Evolutionary conservation across 1,140 invertebrate genomes (phyloP).

Genomic region (Drosophila simulans): DNA sequence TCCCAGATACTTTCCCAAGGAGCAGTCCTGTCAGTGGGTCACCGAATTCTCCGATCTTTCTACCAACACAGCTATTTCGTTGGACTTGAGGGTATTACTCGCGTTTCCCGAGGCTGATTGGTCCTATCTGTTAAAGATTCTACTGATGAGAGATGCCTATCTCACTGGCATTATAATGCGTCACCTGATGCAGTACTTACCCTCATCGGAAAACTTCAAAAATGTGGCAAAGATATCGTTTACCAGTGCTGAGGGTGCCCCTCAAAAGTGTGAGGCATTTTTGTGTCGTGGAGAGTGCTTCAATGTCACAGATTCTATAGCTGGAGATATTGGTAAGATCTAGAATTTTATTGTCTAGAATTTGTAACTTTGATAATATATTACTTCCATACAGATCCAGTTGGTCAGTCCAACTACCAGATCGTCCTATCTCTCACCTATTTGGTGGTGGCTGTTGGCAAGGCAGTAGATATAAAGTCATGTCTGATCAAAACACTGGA

Average conservation of each 20-base stretch:
- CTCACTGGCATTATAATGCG: slow-evolving; percentile 84
- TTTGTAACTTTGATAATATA: neutral
- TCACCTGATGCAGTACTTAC: slow-evolving; percentile 82
- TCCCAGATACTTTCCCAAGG: slow-evolving; percentile 87
- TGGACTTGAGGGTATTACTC: slow-evolving; percentile 89
- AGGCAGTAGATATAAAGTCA: slow-evolving; percentile 86
- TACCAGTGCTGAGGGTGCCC: slow-evolving; percentile 59
- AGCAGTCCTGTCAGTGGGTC: slow-evolving; percentile 84
- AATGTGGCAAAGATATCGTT: slow-evolving; percentile 79
- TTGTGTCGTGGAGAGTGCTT: slow-evolving; percentile 86
- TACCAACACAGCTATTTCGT: slow-evolving; percentile 86
- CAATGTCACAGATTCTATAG: slow-evolving; percentile 76
- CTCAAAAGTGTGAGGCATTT: slow-evolving; percentile 87
- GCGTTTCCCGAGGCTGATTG: slow-evolving; percentile 91
- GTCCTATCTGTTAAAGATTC: slow-evolving; percentile 89
- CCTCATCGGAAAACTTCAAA: slow-evolving; percentile 79
- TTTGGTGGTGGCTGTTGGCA: slow-evolving; percentile 87
- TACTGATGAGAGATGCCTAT: slow-evolving; percentile 88
- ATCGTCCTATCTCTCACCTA: slow-evolving; percentile 86
- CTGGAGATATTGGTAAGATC: slow-evolving; percentile 58
- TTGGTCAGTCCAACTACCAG: slow-evolving; percentile 85
- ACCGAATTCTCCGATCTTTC: slow-evolving; percentile 86
- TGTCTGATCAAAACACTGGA: slow-evolving; percentile 88
- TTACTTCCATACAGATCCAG: slow-evolving; percentile 53
- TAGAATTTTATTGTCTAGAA: too few relatives aligned